Conservation (phyloP, 2,113 vertebrate genomes). For the Sceloporus undulatus region DNA sequence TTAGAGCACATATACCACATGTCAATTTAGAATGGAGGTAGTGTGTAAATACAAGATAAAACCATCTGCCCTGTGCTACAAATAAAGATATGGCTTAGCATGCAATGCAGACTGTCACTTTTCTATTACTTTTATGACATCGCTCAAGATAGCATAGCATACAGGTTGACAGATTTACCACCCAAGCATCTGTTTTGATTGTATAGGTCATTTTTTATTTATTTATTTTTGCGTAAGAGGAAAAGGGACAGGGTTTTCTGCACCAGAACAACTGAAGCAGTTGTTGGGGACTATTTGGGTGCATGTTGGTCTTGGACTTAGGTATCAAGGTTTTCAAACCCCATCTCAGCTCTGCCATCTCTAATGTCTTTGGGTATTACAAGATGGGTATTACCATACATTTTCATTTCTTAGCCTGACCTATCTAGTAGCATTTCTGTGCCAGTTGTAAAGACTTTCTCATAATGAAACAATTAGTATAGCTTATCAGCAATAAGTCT, state of each 20-base stretch:
- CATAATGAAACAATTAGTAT: constrained; percentile 34
- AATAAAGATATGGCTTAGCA: constrained; percentile 37
- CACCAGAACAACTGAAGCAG: constrained; percentile 2
- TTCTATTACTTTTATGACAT: constrained; percentile 27
- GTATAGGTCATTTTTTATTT: constrained; percentile 18
- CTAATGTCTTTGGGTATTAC: background rate
- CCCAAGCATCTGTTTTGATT: constrained; percentile 21
- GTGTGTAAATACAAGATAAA: constrained; percentile 40
- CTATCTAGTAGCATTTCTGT: background rate
- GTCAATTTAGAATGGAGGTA: background rate
- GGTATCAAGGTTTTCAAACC: background rate
- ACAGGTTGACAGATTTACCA: constrained; percentile 1
- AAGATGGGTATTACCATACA: background rate
- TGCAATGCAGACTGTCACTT: constrained; percentile 11
- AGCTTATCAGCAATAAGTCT: constrained; percentile 20
- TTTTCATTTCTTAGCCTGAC: constrained; percentile 29
- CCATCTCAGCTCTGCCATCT: background rate
- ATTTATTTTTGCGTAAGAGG: background rate
- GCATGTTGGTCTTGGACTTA: background rate
- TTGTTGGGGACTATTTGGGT: background rate
- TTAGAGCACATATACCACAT: constrained; percentile 30
- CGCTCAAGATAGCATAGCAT: constrained; percentile 14
- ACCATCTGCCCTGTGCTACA: constrained; percentile 36
- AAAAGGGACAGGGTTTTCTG: background rate
- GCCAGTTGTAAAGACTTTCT: background rate